phyloP scores from a whole-genome alignment of 2,797 vertebrate species.

The Sebastes steindachneri region DNA sequence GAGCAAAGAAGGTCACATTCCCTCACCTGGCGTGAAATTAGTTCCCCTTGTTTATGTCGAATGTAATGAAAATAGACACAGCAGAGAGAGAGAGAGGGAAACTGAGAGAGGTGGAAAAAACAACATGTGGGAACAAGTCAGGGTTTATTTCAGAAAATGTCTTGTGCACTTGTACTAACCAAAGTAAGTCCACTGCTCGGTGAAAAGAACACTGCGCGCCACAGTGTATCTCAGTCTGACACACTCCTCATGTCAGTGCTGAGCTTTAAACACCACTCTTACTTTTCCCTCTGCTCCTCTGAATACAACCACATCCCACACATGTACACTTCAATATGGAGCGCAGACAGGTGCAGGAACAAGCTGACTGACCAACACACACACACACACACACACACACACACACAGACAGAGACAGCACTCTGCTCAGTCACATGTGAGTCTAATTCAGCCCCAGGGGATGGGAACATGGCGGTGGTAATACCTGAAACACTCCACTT shows the following conservation, averaged over 20 bases:
- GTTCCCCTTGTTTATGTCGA: conserved; percentile 50
- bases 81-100: neutral
- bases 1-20: conserved; percentile 46
- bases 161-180: conserved; percentile 43
- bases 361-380: conserved; percentile 50
- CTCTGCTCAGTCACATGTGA: conserved; percentile 31
- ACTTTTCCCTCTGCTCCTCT: conserved; percentile 30
- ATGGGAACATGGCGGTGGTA: conserved; percentile 50
- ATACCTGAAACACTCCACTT: conserved; percentile 71
- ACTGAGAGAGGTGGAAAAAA: conserved; percentile 21
- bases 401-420: neutral
- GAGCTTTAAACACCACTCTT: conserved; percentile 51
- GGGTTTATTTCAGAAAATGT: conserved; percentile 47
- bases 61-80: conserved; percentile 51
- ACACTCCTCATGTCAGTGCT: conserved; percentile 59
- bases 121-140: conserved; percentile 34
- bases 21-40: conserved; percentile 57
- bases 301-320: conserved; percentile 59
- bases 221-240: conserved; percentile 54
- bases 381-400: neutral
- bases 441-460: conserved; percentile 49
- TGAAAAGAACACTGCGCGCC: conserved; percentile 30
- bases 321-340: conserved; percentile 52
- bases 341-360: conserved; percentile 58
- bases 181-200: conserved; percentile 30